phyloP scores from a whole-genome alignment of 2,113 vertebrate species.

The Lepisosteus oculatus region DNA sequence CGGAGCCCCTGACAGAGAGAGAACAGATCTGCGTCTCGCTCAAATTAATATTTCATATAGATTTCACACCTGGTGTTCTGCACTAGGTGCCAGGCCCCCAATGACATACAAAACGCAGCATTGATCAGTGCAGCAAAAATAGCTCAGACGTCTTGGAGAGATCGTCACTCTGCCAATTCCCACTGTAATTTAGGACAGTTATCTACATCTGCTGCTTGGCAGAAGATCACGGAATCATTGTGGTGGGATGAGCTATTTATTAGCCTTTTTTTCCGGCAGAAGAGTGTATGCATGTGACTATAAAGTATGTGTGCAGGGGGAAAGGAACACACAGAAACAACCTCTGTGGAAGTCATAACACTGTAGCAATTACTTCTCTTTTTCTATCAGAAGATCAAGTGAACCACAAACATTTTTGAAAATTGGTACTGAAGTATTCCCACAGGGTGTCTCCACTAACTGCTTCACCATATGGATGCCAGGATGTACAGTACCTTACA shows the following conservation, averaged over 20 bases:
- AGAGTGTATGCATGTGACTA: background rate
- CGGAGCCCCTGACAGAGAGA: background rate
- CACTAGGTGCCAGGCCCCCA: background rate
- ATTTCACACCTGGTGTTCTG: slow-evolving; percentile 7
- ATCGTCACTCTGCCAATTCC: background rate
- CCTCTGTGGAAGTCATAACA: background rate
- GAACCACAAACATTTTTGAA: too few relatives aligned
- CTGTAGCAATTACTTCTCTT: background rate
- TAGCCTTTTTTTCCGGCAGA: background rate
- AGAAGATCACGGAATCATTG: background rate
- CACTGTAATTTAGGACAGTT: background rate
- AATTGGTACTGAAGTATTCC: too few relatives aligned
- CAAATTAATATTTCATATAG: background rate
- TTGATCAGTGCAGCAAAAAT: background rate
- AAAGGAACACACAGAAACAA: too few relatives aligned
- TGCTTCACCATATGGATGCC: too few relatives aligned
- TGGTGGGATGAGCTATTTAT: background rate
- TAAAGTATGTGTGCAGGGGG: background rate
- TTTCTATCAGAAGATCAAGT: too few relatives aligned
- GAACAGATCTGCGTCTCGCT: background rate
- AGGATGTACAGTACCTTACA: too few relatives aligned
- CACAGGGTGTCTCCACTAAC: too few relatives aligned
- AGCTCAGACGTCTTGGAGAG: background rate
- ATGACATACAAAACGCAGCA: background rate
- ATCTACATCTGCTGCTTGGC: background rate